Conservation (phyloP, 2,888 invertebrate species). For the Metallyticus violacea region DNA sequence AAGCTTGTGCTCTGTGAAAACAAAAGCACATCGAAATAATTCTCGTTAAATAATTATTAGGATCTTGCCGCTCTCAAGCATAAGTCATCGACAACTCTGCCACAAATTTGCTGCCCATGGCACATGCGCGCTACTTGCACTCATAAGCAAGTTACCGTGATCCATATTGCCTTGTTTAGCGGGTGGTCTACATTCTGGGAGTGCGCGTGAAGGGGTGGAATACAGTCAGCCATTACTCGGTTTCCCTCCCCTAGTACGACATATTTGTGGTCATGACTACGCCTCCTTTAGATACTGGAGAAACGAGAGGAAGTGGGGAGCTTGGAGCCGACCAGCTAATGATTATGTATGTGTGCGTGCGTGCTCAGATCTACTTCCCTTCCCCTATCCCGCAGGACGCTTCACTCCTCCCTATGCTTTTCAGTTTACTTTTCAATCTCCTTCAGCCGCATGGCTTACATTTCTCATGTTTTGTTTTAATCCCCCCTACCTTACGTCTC, state of each 20-base stretch:
- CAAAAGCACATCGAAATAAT: too few relatives aligned
- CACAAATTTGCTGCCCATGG: too few relatives aligned
- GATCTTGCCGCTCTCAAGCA: too few relatives aligned
- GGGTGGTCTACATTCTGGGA: not conserved
- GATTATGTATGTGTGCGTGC: not conserved
- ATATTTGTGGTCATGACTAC: slow-evolving; percentile 16
- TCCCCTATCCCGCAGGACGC: not conserved
- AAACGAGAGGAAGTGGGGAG: not conserved
- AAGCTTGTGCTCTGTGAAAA: too few relatives aligned
- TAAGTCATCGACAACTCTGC: too few relatives aligned
- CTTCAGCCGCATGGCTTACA: not conserved
- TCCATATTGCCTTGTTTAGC: not conserved
- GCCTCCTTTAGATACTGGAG: not conserved
- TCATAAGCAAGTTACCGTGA: not conserved
- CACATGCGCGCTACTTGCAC: not conserved
- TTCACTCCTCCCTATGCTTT: not conserved
- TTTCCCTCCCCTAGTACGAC: not conserved
- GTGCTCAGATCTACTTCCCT: not conserved
- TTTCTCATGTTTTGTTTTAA: not conserved
- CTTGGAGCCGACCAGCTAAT: not conserved
- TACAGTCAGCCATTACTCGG: not conserved
- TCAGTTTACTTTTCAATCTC: not conserved
- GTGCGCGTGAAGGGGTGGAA: not conserved
- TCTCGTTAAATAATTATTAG: too few relatives aligned
- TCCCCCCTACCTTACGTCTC: not conserved